Evolutionary conservation across 1,140 invertebrate species (phyloP).

Genomic region (Condylostylus longicornis): DNA sequence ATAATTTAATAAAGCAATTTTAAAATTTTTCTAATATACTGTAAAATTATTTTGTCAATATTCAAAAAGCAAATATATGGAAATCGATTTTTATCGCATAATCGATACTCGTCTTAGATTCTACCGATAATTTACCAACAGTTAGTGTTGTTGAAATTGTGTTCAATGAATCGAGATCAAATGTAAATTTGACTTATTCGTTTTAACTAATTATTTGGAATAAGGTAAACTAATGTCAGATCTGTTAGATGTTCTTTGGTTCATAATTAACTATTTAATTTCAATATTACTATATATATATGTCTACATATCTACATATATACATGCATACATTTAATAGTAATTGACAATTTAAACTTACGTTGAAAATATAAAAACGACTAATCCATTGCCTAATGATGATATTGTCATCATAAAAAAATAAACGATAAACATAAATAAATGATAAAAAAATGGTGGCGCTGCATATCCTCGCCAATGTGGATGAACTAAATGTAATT

Average conservation of each 20-base stretch:
- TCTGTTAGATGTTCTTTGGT: too few relatives aligned
- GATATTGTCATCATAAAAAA: slow-evolving; percentile 51
- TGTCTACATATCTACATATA: too few relatives aligned
- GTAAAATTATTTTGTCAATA: too few relatives aligned
- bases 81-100: too few relatives aligned
- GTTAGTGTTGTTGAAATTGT: too few relatives aligned
- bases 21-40: slow-evolving; percentile 1
- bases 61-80: too few relatives aligned
- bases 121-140: too few relatives aligned
- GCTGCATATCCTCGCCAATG: slow-evolving; percentile 55
- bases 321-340: too few relatives aligned
- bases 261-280: not conserved
- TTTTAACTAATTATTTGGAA: slow-evolving; percentile 1
- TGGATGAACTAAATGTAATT: slow-evolving; percentile 49
- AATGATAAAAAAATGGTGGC: slow-evolving; percentile 55
- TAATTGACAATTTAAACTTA: slow-evolving; percentile 32
- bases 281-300: too few relatives aligned
- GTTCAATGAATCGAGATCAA: too few relatives aligned
- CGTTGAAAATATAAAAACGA: slow-evolving; percentile 69
- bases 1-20: slow-evolving; percentile 1
- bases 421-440: slow-evolving; percentile 55
- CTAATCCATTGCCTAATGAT: slow-evolving; percentile 59
- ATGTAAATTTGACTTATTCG: slow-evolving; percentile 2
- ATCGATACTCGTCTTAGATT: too few relatives aligned
- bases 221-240: too few relatives aligned